Conservation (phyloP, 2,888 invertebrate species). For the Carabus problematicus region DNA sequence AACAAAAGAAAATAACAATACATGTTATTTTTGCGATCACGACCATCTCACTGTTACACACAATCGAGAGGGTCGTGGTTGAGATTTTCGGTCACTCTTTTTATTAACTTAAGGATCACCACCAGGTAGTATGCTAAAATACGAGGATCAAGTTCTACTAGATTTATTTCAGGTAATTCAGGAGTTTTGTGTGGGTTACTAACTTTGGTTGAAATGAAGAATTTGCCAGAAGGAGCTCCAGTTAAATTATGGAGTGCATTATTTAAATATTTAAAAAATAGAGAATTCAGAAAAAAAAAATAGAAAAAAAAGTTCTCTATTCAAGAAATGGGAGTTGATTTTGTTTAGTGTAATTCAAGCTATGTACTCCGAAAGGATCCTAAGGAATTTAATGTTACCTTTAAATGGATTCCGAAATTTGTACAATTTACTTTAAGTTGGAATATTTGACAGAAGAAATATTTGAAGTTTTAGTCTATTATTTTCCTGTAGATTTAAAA, state of each 20-base stretch:
- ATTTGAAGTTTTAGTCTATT: slow-evolving; percentile 94
- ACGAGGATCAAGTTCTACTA: slow-evolving; percentile 6
- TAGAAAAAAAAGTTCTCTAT: no score
- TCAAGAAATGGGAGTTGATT: slow-evolving; percentile 75
- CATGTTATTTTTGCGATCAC: slow-evolving; percentile 44
- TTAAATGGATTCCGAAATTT: slow-evolving; percentile 76
- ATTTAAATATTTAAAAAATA: slow-evolving; percentile 69
- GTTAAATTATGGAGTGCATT: slow-evolving; percentile 69
- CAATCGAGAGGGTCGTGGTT: no score
- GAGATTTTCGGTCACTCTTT: slow-evolving; percentile 48
- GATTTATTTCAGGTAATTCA: slow-evolving; percentile 68
- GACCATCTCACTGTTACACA: no score
- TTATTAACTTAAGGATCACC: slow-evolving; percentile 77
- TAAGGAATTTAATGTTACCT: slow-evolving; percentile 82
- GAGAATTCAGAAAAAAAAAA: no score
- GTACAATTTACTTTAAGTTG: slow-evolving; percentile 70
- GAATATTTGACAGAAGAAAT: slow-evolving; percentile 87
- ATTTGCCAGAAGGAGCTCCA: slow-evolving; percentile 65
- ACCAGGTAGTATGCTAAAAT: slow-evolving; percentile 60
- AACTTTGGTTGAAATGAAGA: slow-evolving; percentile 69
- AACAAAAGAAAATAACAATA: slow-evolving; percentile 41
- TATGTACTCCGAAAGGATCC: slow-evolving; percentile 93
- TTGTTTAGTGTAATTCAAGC: slow-evolving; percentile 84
- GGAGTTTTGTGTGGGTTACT: slow-evolving; percentile 75
- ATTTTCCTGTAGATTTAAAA: slow-evolving; percentile 93